phyloP scores from a whole-genome alignment of 2,113 vertebrate genomes.

The Paramormyrops kingsleyae region DNA sequence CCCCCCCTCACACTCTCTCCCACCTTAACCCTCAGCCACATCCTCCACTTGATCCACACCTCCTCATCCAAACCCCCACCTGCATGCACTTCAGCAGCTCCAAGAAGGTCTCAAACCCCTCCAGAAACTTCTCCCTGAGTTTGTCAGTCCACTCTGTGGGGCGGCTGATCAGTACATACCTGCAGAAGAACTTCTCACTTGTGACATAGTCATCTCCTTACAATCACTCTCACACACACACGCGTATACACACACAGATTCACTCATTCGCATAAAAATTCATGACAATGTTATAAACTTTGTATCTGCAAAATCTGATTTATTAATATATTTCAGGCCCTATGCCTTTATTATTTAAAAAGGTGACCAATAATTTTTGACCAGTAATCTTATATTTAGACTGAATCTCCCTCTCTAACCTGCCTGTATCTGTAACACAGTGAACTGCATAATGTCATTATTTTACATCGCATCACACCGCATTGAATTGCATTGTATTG shows the following conservation, averaged over 20 bases:
- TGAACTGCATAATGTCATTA: not conserved
- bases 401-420: not conserved
- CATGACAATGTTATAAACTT: not conserved
- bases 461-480: not conserved
- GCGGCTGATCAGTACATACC: slow-evolving; percentile 88
- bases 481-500: not conserved
- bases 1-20: not conserved
- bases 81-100: slow-evolving; percentile 96
- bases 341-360: not conserved
- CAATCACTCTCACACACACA: not conserved
- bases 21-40: not conserved
- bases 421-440: not conserved
- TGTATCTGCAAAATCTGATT: not conserved
- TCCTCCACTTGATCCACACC: not conserved
- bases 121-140: slow-evolving; percentile 83
- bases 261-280: not conserved
- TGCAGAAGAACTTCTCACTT: slow-evolving; percentile 38
- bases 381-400: not conserved
- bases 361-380: not conserved
- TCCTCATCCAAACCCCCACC: slow-evolving; percentile 50
- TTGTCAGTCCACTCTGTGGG: slow-evolving; percentile 81
- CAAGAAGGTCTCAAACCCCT: slow-evolving; percentile 86
- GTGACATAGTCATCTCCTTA: not conserved
- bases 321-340: not conserved
- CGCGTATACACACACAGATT: not conserved